These are phyloP conservation scores for Polia nebulosa DNA, from an alignment of 2,888 invertebrate genomes.

Conservation along the genomic window DNA sequence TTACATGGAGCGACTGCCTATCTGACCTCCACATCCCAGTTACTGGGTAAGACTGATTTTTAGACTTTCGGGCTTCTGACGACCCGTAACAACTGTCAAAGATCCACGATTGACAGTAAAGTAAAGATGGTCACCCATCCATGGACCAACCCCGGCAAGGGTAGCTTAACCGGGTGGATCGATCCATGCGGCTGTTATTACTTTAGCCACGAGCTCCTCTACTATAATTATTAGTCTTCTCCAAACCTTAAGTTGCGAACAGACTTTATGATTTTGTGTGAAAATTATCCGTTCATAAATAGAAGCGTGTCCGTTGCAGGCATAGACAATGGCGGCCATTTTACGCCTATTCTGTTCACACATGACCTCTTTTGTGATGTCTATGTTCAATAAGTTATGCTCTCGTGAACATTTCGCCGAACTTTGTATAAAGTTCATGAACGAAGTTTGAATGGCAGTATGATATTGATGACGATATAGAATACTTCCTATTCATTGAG, in stretches of 20 bases:
- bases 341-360: conserved; percentile 34
- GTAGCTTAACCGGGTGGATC: too few species aligned
- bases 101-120: too few species aligned
- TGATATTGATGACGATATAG: conserved; percentile 7
- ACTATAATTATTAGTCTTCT: too few species aligned
- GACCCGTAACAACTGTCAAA: too few species aligned
- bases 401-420: conserved; percentile 29
- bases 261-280: conserved; percentile 45
- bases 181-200: too few species aligned
- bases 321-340: conserved; percentile 44
- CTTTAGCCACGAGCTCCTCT: too few species aligned
- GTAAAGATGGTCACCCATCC: too few species aligned
- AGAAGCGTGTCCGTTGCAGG: conserved; percentile 41
- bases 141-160: too few species aligned
- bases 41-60: too few species aligned
- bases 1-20: too few species aligned
- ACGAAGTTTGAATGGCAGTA: background rate
- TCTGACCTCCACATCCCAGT: too few species aligned
- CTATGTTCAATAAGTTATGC: conserved; percentile 36
- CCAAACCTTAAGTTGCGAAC: background rate
- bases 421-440: conserved; percentile 43
- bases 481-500: background rate
- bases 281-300: conserved; percentile 54
- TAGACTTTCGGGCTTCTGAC: too few species aligned
- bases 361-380: conserved; percentile 37